Evolutionary conservation across 2,888 invertebrate species (phyloP), one percentile per base, ranked within the genome.

Genomic region (Agonopterix heracliana): DNA sequence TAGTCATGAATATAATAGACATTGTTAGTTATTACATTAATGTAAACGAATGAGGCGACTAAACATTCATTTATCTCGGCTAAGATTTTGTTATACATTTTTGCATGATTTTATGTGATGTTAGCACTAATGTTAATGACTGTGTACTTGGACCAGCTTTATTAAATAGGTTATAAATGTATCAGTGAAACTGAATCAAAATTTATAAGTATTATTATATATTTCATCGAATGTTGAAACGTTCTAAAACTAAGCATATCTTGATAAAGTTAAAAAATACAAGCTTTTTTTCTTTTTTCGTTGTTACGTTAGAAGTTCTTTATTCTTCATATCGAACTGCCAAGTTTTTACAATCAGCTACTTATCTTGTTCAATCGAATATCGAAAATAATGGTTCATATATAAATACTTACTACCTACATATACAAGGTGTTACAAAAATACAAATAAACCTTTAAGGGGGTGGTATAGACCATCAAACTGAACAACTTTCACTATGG

Each of bases 81-180:
- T 44, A 63, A 63, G 51, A 54, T 65, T 73, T 72, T 77, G 77
- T 80, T 81, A 73, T 62, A 58, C 68, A 70, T 72, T 70, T 38
- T 64, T 68, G 72, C 71, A 74, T 75, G 68, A 78, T 74, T 83
- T 76, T 78, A 81, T 66, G 70, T 74, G 66, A 71, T 76, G 70
- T 78, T 52, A 49, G 46, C 44, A 52, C 44, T 52, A 52, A 26
- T 46, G 41, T 11, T 64, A 57, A 61, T 65, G 68, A 76, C 70
- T 74, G 71, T 72, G 71, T 71, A 74, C 70, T 73, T 64, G 83
- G 82, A 85, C 81, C 83, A 85, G 81, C 76, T 78, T 80, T 77
- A 71, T 76, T 68, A 75, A 68, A 61, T 68, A 66, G 59, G 58
- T 49, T 60, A 61, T 56, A 52, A 51, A 54, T 55, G 63, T 68